These are phyloP conservation scores for Chrysopilus asiliformis DNA, from an alignment of 2,888 invertebrate species.

Conservation along the genomic window DNA sequence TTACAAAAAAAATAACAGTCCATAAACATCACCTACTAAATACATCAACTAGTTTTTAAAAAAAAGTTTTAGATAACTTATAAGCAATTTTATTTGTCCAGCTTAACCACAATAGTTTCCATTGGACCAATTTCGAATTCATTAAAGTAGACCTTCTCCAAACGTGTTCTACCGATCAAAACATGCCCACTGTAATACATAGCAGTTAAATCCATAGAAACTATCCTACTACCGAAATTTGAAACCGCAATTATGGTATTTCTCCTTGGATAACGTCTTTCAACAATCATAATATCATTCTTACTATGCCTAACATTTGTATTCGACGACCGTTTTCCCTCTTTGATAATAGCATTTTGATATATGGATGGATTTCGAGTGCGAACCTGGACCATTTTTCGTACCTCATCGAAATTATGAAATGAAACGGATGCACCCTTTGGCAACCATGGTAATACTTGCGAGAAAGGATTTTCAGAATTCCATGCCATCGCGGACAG, in stretches of 20 bases:
- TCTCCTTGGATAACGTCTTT: conserved; percentile 65
- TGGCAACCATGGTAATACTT: conserved; percentile 52
- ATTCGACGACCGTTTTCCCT: conserved; percentile 48
- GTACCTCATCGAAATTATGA: conserved; percentile 42
- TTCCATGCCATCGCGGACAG: conserved; percentile 57
- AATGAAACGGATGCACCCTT: conserved; percentile 40
- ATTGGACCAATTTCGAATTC: conserved; percentile 38
- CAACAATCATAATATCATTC: conserved; percentile 53
- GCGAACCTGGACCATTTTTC: conserved; percentile 46
- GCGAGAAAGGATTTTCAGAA: conserved; percentile 37
- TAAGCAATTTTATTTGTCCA: conserved; percentile 48
- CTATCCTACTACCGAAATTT: conserved; percentile 49
- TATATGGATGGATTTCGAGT: conserved; percentile 57
- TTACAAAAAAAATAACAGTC: too few species aligned
- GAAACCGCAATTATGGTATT: conserved; percentile 63
- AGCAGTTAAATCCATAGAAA: conserved; percentile 56
- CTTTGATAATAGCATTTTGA: conserved; percentile 53
- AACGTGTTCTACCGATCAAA: conserved; percentile 21
- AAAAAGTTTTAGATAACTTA: neutral
- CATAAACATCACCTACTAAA: too few species aligned
- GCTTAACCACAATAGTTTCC: conserved; percentile 47
- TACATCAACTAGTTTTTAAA: too few species aligned
- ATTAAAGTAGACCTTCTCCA: conserved; percentile 35
- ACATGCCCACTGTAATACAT: conserved; percentile 57
- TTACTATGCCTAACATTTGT: conserved; percentile 51